phyloP scores from a whole-genome alignment of 2,888 invertebrate species.

The Labia minor region DNA sequence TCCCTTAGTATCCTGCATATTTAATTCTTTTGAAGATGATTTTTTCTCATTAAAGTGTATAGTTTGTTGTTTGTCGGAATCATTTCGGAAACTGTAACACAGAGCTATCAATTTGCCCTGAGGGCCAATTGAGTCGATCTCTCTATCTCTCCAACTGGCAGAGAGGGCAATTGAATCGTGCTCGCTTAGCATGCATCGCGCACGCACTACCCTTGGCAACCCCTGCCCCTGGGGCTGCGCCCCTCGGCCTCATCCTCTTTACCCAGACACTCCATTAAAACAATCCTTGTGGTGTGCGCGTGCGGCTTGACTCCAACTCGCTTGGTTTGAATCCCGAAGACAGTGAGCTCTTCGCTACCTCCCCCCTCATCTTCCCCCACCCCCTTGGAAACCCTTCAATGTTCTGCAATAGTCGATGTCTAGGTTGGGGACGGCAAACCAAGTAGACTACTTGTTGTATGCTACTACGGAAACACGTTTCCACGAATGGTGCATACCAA shows the following conservation, averaged over 20 bases:
- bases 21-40: no score
- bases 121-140: slow-evolving; percentile 2
- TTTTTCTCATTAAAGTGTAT: no score
- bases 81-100: background rate
- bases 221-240: background rate
- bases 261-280: slow-evolving; percentile 4
- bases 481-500: slow-evolving; percentile 1
- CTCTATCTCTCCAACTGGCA: background rate
- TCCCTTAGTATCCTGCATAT: no score
- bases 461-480: slow-evolving; percentile 5
- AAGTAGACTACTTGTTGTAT: slow-evolving; percentile 3
- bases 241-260: background rate
- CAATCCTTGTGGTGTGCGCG: background rate
- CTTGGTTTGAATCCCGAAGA: slow-evolving; percentile 7
- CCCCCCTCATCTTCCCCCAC: background rate
- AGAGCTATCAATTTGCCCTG: slow-evolving; percentile 8
- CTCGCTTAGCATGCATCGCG: slow-evolving; percentile 7
- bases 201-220: background rate
- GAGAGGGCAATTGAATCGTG: slow-evolving; percentile 5
- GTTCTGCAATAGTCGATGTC: no score
- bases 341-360: background rate
- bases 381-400: background rate
- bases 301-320: background rate
- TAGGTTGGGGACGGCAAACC: background rate
- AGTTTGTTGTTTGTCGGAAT: background rate